Percentiles rank a stretch among this genome's conserved stretches.
phyloP scores from a whole-genome alignment of 2,888 invertebrate species.

The Erebia ligea region DNA sequence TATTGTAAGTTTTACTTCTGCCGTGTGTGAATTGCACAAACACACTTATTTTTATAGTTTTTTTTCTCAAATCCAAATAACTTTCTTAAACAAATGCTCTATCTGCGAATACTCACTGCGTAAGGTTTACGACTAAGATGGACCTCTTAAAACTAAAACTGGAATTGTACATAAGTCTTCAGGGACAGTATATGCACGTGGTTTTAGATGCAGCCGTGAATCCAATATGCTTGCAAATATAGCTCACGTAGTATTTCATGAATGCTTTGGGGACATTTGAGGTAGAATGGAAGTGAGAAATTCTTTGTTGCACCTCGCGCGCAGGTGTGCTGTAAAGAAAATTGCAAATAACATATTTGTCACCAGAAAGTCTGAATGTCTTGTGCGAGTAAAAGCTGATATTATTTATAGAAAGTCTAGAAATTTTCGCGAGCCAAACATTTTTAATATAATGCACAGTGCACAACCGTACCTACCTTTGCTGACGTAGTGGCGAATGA shows the following conservation, averaged over 20 bases:
- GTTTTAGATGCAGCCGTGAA: conserved; percentile 28
- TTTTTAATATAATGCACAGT: neutral
- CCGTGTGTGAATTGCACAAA: too few species aligned
- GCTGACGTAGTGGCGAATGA: too few species aligned
- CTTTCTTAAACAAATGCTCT: too few species aligned
- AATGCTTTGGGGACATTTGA: conserved; percentile 31
- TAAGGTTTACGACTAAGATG: neutral
- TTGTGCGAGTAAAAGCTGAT: neutral
- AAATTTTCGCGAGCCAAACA: neutral
- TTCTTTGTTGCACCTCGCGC: conserved; percentile 36
- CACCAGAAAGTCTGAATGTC: conserved; percentile 5
- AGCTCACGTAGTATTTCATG: conserved; percentile 25
- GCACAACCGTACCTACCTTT: neutral
- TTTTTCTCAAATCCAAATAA: too few species aligned
- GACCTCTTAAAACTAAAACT: neutral
- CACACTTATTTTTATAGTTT: too few species aligned
- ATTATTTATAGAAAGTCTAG: neutral
- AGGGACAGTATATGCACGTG: conserved; percentile 12
- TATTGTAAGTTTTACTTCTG: too few species aligned
- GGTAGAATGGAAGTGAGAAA: conserved; percentile 36
- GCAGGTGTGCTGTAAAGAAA: conserved; percentile 35
- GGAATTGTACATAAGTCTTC: conserved; percentile 3
- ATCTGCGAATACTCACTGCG: too few species aligned
- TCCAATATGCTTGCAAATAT: conserved; percentile 45
- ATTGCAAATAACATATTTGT: conserved; percentile 29